These are phyloP conservation scores for Sander lucioperca DNA, from an alignment of 2,113 vertebrate genomes.

Conservation along the genomic window DNA sequence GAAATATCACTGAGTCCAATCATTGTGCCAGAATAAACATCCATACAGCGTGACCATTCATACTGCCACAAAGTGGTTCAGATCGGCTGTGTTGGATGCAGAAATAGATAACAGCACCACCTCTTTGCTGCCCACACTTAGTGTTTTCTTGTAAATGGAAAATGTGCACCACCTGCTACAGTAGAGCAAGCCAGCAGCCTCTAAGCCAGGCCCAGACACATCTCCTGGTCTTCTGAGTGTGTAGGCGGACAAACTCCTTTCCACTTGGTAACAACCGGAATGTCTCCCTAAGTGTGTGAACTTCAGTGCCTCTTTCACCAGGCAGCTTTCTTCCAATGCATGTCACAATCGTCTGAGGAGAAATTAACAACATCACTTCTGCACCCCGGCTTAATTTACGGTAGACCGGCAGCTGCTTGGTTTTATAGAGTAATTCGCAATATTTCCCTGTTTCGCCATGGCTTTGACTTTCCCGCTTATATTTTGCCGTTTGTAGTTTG, in stretches of 20 bases:
- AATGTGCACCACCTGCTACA: slow-evolving; percentile 78
- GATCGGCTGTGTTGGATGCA: slow-evolving; percentile 47
- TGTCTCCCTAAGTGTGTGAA: slow-evolving; percentile 64
- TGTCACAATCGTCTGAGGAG: slow-evolving; percentile 12
- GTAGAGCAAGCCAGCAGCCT: slow-evolving; percentile 73
- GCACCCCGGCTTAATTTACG: too few species aligned
- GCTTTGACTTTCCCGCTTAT: too few species aligned
- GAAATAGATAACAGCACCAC: slow-evolving; percentile 73
- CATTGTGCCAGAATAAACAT: slow-evolving; percentile 25
- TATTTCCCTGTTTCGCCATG: too few species aligned
- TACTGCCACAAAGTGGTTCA: slow-evolving; percentile 44
- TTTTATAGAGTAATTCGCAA: too few species aligned
- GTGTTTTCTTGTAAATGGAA: slow-evolving; percentile 78
- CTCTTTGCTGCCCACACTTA: slow-evolving; percentile 76
- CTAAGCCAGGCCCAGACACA: slow-evolving; percentile 73
- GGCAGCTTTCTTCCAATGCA: slow-evolving; percentile 43
- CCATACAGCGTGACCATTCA: slow-evolving; percentile 35
- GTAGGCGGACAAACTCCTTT: slow-evolving; percentile 75
- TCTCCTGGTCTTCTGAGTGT: slow-evolving; percentile 66
- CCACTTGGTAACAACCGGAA: slow-evolving; percentile 65
- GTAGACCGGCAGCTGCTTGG: too few species aligned
- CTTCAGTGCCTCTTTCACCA: slow-evolving; percentile 52
- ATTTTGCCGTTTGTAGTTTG: too few species aligned
- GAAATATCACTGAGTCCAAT: slow-evolving; percentile 1
- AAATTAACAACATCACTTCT: slow-evolving; percentile 26